A percentile compares a stretch with the other conserved stretches of the same genome.
Evolutionary conservation across 2,888 invertebrate genomes (phyloP).

Genomic region (Prionchulus punctatus): DNA sequence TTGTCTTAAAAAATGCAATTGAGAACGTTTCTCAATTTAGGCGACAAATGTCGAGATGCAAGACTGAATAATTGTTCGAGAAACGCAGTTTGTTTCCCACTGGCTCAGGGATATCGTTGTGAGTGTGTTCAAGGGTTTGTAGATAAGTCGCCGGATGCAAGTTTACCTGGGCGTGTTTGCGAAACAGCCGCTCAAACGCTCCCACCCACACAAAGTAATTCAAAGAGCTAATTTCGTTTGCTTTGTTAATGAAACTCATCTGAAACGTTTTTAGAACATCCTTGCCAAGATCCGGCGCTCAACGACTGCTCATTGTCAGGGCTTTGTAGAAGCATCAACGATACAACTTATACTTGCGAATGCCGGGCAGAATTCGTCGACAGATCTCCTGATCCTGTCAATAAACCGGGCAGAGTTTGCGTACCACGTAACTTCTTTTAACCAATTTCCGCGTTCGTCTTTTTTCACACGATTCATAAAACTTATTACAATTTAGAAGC

Average conservation of each 20-base stretch:
- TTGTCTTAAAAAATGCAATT: neutral
- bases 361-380: conserved; percentile 27
- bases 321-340: conserved; percentile 21
- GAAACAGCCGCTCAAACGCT: conserved; percentile 25
- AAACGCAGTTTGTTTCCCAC: conserved; percentile 25
- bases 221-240: neutral
- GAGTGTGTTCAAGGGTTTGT: conserved; percentile 26
- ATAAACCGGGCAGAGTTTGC: conserved; percentile 17
- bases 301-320: conserved; percentile 28
- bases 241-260: neutral
- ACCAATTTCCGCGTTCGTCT: neutral
- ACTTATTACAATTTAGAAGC: neutral
- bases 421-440: neutral
- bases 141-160: conserved; percentile 23
- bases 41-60: conserved; percentile 28
- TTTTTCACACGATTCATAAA: neutral
- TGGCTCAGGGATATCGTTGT: conserved; percentile 24
- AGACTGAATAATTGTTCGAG: conserved; percentile 24
- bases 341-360: conserved; percentile 25
- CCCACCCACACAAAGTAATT: conserved; percentile 9
- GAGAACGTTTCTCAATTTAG: conserved; percentile 14
- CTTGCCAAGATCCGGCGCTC: conserved; percentile 27
- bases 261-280: conserved; percentile 17
- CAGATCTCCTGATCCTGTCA: conserved; percentile 19
- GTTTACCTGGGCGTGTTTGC: conserved; percentile 23